Percentiles rank a stretch among this genome's conserved stretches.
Evolutionary conservation across 53 echinoderm and acorn worm genomes (phyloP).

Genomic region (Antedon mediterranea): DNA sequence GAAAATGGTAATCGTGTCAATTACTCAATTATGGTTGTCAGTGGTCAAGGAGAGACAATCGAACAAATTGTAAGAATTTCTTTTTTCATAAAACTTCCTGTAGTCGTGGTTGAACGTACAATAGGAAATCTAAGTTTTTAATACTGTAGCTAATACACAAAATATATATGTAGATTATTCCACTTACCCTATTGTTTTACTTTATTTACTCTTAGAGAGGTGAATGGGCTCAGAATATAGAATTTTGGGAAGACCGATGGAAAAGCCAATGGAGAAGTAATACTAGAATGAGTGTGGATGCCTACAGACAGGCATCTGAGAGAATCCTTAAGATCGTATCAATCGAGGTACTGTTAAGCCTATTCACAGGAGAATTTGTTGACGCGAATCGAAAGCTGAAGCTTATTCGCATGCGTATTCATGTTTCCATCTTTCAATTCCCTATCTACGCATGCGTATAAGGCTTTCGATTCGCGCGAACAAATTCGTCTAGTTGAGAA

Average conservation of each 20-base stretch:
- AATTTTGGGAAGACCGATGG: conserved; percentile 73
- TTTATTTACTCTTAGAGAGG: conserved; percentile 45
- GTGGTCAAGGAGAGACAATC: conserved; percentile 76
- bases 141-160: too few relatives aligned
- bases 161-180: neutral
- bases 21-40: conserved; percentile 78
- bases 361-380: neutral
- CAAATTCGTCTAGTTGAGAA: too few relatives aligned
- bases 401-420: too few relatives aligned
- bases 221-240: conserved; percentile 77
- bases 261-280: conserved; percentile 61
- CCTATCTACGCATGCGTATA: too few relatives aligned
- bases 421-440: too few relatives aligned
- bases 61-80: conserved; percentile 67
- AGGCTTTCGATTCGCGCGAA: too few relatives aligned
- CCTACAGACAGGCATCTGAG: conserved; percentile 63
- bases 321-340: conserved; percentile 72
- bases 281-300: conserved; percentile 53
- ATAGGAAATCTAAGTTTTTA: too few relatives aligned
- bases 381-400: too few relatives aligned
- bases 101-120: too few relatives aligned
- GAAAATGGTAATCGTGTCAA: conserved; percentile 62
- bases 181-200: neutral
- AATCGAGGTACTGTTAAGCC: conserved; percentile 34
- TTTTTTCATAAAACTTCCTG: too few relatives aligned